Evolutionary conservation across 53 echinoderm and acorn worm genomes (phyloP), one percentile per base, ranked within the genome.

Genomic region (Henricia sp.): DNA sequence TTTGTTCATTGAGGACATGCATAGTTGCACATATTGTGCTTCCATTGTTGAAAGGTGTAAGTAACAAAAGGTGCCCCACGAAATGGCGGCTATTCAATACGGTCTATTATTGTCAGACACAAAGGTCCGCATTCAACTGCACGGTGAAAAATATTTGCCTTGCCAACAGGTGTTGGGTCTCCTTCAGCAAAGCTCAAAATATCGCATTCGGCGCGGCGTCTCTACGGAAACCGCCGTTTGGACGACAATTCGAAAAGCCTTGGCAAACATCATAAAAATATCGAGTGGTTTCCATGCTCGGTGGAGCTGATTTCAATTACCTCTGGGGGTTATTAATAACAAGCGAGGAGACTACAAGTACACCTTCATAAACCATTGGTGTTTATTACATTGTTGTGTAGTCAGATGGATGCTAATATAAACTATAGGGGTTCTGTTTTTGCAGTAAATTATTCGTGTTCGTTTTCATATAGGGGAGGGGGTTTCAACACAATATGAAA

Each of bases 261-360:
- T 43, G 34, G 64, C 80, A 80, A 80, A 80, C 80, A 80, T 64
- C 80, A 80, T 80, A 80, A 80, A 77, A 48, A 80, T 48, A 80
- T 80, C 63, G 64, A 80, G 80, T 80, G 80, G 63, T 80, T 80
- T 80, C 80, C 34, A 64, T 4, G 64, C 50, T 44, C 63, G 44
- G 77, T 53, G 25, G 26, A 19, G 48, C 25, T 40, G 25, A 60
- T 80, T 64, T 80, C 80, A 80, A 80, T 80, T 80, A 80, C 50
- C 57, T 35, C 32, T 48, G 50, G 63, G 46, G 13, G 46, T 70
- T 43, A 62, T 80, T 63, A 80, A 62, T 62, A 80, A 62, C n/a
- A 50, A 60, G 33, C 62, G 23, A 34, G 32, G 33, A 60, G 19
- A 17, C 3, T 0, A 3, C 29, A 2, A 30, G 67, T 28, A 19